Base-by-base conservation (phyloP, 2,888 invertebrate species). In the Lasioglossum zephyrum region DNA sequence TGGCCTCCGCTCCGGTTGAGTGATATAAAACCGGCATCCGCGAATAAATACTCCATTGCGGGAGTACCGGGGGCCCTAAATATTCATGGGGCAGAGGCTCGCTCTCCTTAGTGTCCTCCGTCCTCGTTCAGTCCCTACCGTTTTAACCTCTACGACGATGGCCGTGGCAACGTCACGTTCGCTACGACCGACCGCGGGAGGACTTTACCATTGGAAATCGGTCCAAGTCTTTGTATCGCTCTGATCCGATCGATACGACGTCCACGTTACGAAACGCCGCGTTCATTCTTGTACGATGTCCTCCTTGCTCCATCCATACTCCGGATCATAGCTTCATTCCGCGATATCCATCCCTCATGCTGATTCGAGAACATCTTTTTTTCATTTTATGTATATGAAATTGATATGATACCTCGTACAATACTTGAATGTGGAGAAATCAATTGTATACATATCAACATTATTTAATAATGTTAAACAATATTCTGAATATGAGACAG, bases 31-130 rank as follows among this genome's bases (percentile, higher is more conserved):
- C 89, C 93, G 89, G 92, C 92, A 89, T 87, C 60, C 88, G 90
- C 87, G 93, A 93, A 94, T 94, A 94, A 94, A 94, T 93, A 93
- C 93, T 91, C 93, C 94, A 93, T 94, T 93, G 93, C 93, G 91
- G 93, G 92, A 93, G 92, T 92, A 90, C 89, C 74, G 26, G 72
- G 87, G 82, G 90, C 89, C 90, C 92, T 93, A 93, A 93, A 94
- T 93, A 93, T 93, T 93, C 93, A 94, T 93, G 92, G 92, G 84
- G 86, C 63, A 79, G 73, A 89, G 53, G 90, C 85, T 87, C 79
- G 82, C 81, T 90, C 88, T 87, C 90, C 82, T 89, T 90, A 81
- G 80, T 63, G 70, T 86, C 73, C 78, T 77, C 74, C 70, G 13
- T 78, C 80, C 73, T 70, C 63, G 72, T 18, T 73, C 70, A 60